phyloP scores from a whole-genome alignment of 2,888 invertebrate species.

The Magallana nippona region DNA sequence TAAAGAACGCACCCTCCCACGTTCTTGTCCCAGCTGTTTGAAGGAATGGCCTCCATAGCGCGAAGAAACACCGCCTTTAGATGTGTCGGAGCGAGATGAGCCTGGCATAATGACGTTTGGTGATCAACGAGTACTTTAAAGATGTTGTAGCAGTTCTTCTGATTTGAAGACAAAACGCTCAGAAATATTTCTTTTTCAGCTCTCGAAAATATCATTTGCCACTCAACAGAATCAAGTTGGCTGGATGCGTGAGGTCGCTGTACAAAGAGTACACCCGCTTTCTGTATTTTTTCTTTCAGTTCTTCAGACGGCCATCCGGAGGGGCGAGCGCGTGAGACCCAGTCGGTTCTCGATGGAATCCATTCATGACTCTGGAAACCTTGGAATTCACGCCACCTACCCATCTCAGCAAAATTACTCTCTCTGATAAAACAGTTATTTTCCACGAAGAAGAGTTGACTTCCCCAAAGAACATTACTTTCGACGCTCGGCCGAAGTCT shows the following conservation, averaged over 20 bases:
- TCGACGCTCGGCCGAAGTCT: slow-evolving; percentile 30
- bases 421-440: not conserved
- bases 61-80: slow-evolving; percentile 53
- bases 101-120: slow-evolving; percentile 5
- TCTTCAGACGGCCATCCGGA: slow-evolving; percentile 54
- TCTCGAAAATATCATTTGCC: slow-evolving; percentile 42
- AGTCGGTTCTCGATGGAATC: slow-evolving; percentile 50
- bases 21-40: slow-evolving; percentile 48
- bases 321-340: slow-evolving; percentile 50
- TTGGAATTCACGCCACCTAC: not conserved
- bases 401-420: not conserved
- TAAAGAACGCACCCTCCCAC: slow-evolving; percentile 54
- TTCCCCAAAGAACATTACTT: not conserved
- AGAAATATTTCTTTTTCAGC: slow-evolving; percentile 41
- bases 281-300: slow-evolving; percentile 41
- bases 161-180: slow-evolving; percentile 28
- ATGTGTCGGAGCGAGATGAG: slow-evolving; percentile 30
- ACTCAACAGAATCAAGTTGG: slow-evolving; percentile 34
- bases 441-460: not conserved
- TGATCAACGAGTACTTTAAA: slow-evolving; percentile 49
- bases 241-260: slow-evolving; percentile 50
- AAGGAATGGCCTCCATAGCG: slow-evolving; percentile 54
- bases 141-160: slow-evolving; percentile 54
- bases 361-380: slow-evolving; percentile 47
- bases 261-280: slow-evolving; percentile 48